A percentile compares a stretch with the other conserved stretches of the same genome.
Evolutionary conservation across 1,140 invertebrate genomes (phyloP).

Genomic region (Hestina assimilis): DNA sequence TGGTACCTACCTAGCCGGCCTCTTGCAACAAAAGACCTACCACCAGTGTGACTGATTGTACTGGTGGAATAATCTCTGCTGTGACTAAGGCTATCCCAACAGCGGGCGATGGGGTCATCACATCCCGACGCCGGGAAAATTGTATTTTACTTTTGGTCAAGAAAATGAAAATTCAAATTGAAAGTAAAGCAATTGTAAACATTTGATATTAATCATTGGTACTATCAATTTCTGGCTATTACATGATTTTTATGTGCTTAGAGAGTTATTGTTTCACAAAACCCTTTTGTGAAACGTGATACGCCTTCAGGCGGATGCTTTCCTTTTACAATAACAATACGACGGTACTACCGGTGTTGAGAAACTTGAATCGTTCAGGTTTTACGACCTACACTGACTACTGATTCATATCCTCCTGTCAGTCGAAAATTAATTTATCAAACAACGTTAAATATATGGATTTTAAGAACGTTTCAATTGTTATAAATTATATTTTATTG

Average conservation of each 20-base stretch:
- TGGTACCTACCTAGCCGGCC: no score
- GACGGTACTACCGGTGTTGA: conserved; percentile 17
- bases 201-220: not conserved
- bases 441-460: not conserved
- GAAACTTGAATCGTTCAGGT: conserved; percentile 16
- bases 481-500: not conserved
- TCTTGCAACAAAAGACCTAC: no score
- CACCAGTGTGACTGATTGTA: no score
- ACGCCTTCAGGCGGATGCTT: conserved; percentile 15
- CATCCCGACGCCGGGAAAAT: no score
- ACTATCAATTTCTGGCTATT: not conserved
- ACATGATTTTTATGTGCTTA: not conserved
- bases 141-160: no score
- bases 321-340: conserved; percentile 18
- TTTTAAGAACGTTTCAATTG: not conserved
- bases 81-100: no score
- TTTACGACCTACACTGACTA: conserved; percentile 5
- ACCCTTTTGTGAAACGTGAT: conserved; percentile 16
- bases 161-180: no score
- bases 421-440: conserved; percentile 4
- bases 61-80: no score
- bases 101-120: no score
- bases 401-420: conserved; percentile 5
- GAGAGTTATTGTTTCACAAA: not conserved
- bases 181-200: not conserved